Conservation (phyloP, 2,888 invertebrate species). For the Adela reaumurella region DNA sequence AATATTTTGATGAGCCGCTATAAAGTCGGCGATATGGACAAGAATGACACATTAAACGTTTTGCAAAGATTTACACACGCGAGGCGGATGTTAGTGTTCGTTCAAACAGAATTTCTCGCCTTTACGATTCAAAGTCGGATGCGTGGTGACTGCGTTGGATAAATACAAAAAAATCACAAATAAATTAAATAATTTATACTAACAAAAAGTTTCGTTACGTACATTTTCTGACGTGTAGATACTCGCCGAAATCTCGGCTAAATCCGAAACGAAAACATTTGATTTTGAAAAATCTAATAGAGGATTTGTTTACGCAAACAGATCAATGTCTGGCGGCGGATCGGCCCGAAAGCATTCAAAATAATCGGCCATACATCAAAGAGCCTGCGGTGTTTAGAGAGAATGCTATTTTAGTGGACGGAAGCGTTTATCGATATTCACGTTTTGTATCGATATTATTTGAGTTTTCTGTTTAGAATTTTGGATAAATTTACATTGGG, state of each 20-base stretch:
- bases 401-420: conserved; percentile 2
- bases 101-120: background rate
- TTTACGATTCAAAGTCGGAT: background rate
- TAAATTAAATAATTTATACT: background rate
- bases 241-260: background rate
- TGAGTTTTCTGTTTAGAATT: too few relatives aligned
- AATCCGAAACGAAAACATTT: background rate
- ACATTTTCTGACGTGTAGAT: background rate
- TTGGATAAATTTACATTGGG: too few relatives aligned
- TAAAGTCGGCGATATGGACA: too few relatives aligned
- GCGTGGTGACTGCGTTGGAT: background rate
- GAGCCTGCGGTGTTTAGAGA: conserved; percentile 6
- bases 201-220: background rate
- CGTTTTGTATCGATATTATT: conserved; percentile 3
- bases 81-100: background rate
- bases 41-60: background rate
- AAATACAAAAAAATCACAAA: background rate
- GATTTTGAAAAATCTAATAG: background rate
- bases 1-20: too few relatives aligned
- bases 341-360: conserved; percentile 16
- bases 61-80: background rate
- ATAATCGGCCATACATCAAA: conserved; percentile 16
- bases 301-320: conserved; percentile 11
- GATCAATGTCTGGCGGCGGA: conserved; percentile 5
- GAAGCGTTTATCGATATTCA: conserved; percentile 9